Conservation (phyloP, 2,888 invertebrate species). For the Phortica okadai region DNA sequence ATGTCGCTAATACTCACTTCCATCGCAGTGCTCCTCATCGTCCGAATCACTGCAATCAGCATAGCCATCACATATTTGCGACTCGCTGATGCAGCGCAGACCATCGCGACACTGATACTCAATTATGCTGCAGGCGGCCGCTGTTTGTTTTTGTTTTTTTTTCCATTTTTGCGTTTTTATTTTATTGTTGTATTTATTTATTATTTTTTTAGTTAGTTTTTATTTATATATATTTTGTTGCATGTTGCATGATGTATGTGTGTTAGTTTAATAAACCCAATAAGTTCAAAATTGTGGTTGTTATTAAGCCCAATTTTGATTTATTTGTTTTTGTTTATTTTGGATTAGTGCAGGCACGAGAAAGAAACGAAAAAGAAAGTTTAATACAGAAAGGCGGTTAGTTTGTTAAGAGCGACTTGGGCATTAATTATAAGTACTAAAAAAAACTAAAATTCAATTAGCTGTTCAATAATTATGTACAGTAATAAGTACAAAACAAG, state of each 20-base stretch:
- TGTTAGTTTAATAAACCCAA: neutral
- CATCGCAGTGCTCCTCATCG: conserved; percentile 75
- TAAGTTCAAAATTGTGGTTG: neutral
- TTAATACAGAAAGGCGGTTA: neutral
- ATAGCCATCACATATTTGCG: conserved; percentile 73
- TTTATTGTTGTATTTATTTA: neutral
- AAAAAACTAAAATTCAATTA: neutral
- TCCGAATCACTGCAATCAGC: conserved; percentile 73
- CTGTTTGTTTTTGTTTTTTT: conserved; percentile 52
- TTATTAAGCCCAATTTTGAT: conserved; percentile 24
- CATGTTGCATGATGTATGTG: neutral
- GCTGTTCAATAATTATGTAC: neutral
- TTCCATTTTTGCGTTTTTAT: neutral
- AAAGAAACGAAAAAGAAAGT: neutral
- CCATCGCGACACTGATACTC: conserved; percentile 74
- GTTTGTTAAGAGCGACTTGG: neutral
- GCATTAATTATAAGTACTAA: neutral
- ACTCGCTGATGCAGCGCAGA: conserved; percentile 71
- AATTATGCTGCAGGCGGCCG: conserved; percentile 71
- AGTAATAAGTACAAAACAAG: neutral
- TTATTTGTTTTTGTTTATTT: neutral
- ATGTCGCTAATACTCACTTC: conserved; percentile 69
- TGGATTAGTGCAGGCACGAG: neutral
- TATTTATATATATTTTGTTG: conserved; percentile 13
- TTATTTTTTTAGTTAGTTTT: neutral